phyloP scores from a whole-genome alignment of 1,140 invertebrate species.

The Patella vulgata region DNA sequence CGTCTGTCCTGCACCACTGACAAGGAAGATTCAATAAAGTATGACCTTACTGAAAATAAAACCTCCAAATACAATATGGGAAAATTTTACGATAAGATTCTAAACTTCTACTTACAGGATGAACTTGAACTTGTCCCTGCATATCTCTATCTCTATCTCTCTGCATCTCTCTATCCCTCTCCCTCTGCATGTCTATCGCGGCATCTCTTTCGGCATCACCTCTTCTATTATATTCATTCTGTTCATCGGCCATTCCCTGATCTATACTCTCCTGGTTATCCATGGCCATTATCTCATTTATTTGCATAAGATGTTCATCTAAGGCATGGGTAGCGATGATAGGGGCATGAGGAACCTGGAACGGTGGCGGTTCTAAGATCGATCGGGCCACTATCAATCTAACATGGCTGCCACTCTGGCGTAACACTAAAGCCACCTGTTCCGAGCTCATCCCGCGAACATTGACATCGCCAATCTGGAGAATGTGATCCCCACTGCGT shows the following conservation, averaged over 20 bases:
- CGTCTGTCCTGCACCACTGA: no score
- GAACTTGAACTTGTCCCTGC: slow-evolving; percentile 47
- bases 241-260: slow-evolving; percentile 18
- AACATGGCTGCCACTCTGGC: slow-evolving; percentile 86
- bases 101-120: slow-evolving; percentile 49
- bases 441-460: slow-evolving; percentile 89
- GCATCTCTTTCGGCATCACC: slow-evolving; percentile 7
- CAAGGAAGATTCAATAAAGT: no score
- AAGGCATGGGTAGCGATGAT: slow-evolving; percentile 62
- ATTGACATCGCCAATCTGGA: slow-evolving; percentile 94
- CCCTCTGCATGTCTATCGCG: slow-evolving; percentile 26
- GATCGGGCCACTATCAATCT: slow-evolving; percentile 86
- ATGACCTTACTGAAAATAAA: no score
- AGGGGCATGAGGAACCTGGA: slow-evolving; percentile 49
- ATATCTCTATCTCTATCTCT: slow-evolving; percentile 30
- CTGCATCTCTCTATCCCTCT: slow-evolving; percentile 30
- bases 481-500: slow-evolving; percentile 91
- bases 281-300: slow-evolving; percentile 44
- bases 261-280: slow-evolving; percentile 15
- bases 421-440: slow-evolving; percentile 89
- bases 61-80: no score
- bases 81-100: no score
- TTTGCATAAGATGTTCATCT: slow-evolving; percentile 61
- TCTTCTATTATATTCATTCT: background rate
- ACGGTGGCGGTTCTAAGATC: slow-evolving; percentile 49